Base-by-base conservation (phyloP, 2,113 vertebrate genomes). In the Rana temporaria region DNA sequence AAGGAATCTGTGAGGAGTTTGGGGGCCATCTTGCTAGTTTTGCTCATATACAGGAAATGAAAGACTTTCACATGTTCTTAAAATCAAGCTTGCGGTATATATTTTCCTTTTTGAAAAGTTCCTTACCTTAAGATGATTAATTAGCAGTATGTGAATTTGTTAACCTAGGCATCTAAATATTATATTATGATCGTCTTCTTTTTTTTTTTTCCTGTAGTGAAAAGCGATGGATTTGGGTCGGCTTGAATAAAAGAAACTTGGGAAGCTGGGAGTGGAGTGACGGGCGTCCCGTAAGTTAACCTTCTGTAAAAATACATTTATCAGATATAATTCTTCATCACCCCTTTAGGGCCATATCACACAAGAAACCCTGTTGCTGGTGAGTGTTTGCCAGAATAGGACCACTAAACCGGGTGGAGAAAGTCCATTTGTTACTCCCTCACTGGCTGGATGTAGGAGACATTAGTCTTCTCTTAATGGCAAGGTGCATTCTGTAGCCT, bases 181-280 rank as follows among this genome's bases (percentile, higher is more conserved):
- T 67, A 24, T 32, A 30, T 2, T n/a, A n/a, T n/a, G n/a, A n/a
- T n/a, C n/a, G n/a, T n/a, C n/a, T n/a, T n/a, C n/a, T n/a, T n/a
- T n/a, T n/a, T n/a, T 18, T 4, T 42, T 59, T 22, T 53, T 53
- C 7, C 89, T 81, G 26, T 88, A 94, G 95, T 82, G 89, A 96
- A 88, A 91, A 92, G 78, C 94, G 96, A 42, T 97, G 93, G 92
- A 92, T 99, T 84, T 99, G 98, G 98, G 90, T 96, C 20, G 98
- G 98, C 79, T 93, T 99, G 88, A 98, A 98, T 91, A 96, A 96
- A 85, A 95, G 97, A 79, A 95, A 96, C 89, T 95, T 97, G 11
- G 94, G 90, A 84, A 94, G 95, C 24, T 99, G 98, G 98, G 90
- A 95, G 19, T 99, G 98, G 98, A 98, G 96, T 81, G 94, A 97